phyloP scores from a whole-genome alignment of 2,797 vertebrate genomes.

The Coendou prehensilis region DNA sequence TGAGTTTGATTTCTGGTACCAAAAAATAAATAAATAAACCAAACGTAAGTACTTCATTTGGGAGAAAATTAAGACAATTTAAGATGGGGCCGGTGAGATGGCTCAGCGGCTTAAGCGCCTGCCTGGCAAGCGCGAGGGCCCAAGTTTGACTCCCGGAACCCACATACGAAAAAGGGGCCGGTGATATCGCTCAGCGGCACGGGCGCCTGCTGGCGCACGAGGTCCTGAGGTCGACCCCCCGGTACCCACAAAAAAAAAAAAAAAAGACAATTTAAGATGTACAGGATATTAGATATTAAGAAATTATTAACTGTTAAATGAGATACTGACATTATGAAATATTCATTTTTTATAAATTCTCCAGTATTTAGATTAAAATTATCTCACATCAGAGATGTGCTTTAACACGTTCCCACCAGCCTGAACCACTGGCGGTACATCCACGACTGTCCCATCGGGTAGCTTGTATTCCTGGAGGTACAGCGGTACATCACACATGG shows the following conservation, averaged over 20 bases:
- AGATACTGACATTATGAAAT: conserved; percentile 11
- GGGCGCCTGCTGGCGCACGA: no score
- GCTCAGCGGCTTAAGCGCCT: no score
- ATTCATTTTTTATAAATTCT: conserved; percentile 1
- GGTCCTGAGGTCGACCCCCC: no score
- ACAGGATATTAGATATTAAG: conserved; percentile 10
- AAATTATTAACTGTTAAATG: conserved; percentile 24
- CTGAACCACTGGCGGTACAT: background rate
- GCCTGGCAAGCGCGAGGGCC: no score
- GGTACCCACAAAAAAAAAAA: no score
- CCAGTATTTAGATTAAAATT: conserved; percentile 57
- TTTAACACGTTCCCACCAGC: background rate
- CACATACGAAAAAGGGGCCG: no score
- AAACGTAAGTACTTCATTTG: background rate
- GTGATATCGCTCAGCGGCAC: no score
- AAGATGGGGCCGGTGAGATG: no score
- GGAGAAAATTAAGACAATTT: background rate
- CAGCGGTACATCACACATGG: background rate
- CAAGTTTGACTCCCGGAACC: no score
- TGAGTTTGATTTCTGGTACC: no score
- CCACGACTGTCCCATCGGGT: background rate
- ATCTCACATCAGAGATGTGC: background rate
- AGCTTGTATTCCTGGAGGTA: background rate
- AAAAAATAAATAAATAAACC: background rate
- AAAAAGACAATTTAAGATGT: background rate